phyloP scores from a whole-genome alignment of 1,140 invertebrate species.

The Conus ventricosus region DNA sequence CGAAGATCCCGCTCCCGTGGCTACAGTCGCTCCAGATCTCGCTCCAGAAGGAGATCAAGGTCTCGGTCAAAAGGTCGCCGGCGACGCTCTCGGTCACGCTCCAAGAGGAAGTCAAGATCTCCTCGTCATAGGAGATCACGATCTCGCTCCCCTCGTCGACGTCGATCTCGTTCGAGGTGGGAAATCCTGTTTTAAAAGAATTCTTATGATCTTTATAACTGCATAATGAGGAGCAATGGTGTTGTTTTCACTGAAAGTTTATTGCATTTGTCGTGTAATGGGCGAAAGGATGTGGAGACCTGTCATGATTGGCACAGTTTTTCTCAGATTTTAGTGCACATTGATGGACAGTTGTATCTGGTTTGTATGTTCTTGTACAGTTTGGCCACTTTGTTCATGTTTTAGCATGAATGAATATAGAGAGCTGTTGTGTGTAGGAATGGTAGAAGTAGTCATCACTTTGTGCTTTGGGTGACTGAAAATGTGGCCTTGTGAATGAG shows the following conservation, averaged over 20 bases:
- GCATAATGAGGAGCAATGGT: not conserved
- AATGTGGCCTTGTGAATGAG: slow-evolving; percentile 9
- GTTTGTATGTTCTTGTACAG: no score
- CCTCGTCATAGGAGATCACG: slow-evolving; percentile 43
- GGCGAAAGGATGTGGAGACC: no score
- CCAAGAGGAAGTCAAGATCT: slow-evolving; percentile 42
- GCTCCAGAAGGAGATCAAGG: slow-evolving; percentile 56
- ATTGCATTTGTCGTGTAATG: no score
- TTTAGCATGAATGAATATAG: no score
- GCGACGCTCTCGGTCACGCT: slow-evolving; percentile 53
- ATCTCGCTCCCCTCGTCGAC: slow-evolving; percentile 34
- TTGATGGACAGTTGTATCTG: no score
- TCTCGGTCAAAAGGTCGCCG: slow-evolving; percentile 51
- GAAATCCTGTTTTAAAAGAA: not conserved
- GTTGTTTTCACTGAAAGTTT: not conserved
- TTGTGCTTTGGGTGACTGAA: not conserved
- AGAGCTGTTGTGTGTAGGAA: not conserved
- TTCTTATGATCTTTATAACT: not conserved
- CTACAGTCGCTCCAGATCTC: slow-evolving; percentile 51
- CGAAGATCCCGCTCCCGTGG: slow-evolving; percentile 57
- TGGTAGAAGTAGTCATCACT: no score
- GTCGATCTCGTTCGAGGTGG: slow-evolving; percentile 25
- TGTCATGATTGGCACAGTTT: no score
- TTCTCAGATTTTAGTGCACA: no score
- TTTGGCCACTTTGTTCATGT: no score